Evolutionary conservation across 2,113 vertebrate species (phyloP), one percentile per base, ranked within the genome.

Genomic region (Probosciger aterrimus): DNA sequence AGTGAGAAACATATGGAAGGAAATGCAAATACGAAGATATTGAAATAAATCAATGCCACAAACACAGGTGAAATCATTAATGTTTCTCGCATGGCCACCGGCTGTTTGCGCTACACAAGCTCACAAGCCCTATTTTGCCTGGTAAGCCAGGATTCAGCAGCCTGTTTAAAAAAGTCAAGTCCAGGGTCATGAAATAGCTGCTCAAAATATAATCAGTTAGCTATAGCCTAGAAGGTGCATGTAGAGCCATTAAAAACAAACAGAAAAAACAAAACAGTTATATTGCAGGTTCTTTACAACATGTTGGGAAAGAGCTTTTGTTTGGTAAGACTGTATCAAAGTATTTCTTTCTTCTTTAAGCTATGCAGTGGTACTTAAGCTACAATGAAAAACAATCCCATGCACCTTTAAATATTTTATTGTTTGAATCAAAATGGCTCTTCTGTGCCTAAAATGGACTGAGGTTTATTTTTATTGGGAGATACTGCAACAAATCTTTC

Each of bases 381-480:
- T 35, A 46, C 88, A 88, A 67, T 74, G 64, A 88, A 84, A 92
- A 95, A 86, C 37, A 83, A 78, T 43, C 76, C 33, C 14, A 39
- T 46, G 28, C 31, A 81, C 16, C 52, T 82, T 93, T 89, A 91
- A 96, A 79, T 86, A 85, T 62, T 91, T 89, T 63, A 82, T 33
- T 86, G 25, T 92, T 93, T 62, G n/a, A 78, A 76, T 69, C 86
- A 90, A 93, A 96, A 97, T 84, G 90, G 53, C 43, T 93, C 70
- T 93, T 55, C 59, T 79, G n/a, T 43, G 57, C 31, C 74, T 93
- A 85, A 96, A 95, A 94, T 47, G 87, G 85, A 76, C 82, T 82
- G 53, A 64, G 39, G 50, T 47, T 77, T 73, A 35, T 82, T 91
- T 95, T 78, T 81, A 76, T 63, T 20, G 3, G 23, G 46, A 78